These are phyloP conservation scores for Pseudonaja textilis DNA, from an alignment of 2,113 vertebrate genomes.

Conservation along the genomic window DNA sequence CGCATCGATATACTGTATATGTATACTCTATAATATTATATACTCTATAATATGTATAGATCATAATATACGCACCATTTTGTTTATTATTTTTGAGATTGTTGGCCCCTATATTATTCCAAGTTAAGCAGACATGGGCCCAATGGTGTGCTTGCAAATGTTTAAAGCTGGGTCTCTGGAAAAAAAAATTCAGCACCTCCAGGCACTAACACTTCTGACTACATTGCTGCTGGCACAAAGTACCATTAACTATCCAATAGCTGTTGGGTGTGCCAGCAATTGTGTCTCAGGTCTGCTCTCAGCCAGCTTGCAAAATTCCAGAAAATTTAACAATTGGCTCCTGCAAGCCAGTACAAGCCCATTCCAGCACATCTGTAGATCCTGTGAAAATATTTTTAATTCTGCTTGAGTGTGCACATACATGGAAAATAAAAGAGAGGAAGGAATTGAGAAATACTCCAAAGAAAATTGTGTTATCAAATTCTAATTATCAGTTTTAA, in stretches of 20 bases:
- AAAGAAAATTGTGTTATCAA: background rate
- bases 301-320: background rate
- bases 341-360: background rate
- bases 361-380: background rate
- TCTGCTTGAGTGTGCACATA: background rate
- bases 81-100: background rate
- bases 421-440: background rate
- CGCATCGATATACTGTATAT: background rate
- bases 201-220: background rate
- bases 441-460: background rate
- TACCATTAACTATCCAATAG: background rate
- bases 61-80: background rate
- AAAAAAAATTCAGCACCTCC: background rate
- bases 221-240: background rate
- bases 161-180: background rate
- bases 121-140: background rate
- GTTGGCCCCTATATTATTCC: background rate
- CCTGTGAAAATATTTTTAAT: background rate
- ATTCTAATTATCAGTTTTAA: background rate
- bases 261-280: background rate
- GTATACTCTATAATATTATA: too few relatives aligned
- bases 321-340: background rate
- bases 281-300: background rate
- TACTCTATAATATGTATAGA: background rate
- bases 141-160: background rate